Base-by-base conservation (phyloP, 2,888 invertebrate species). In the Philhelius pedissequus region DNA sequence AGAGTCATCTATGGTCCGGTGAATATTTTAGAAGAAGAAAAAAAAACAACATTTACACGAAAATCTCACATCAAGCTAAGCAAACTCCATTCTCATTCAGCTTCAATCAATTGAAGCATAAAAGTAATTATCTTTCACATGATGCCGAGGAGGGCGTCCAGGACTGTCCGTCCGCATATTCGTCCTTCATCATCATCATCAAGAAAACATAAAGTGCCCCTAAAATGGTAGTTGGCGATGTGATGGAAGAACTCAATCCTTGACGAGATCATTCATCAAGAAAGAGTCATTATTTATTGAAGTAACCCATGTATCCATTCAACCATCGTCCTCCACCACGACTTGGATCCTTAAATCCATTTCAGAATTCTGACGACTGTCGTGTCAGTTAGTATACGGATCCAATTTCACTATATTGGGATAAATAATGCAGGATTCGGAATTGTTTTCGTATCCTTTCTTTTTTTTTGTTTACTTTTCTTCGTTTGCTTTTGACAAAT, bases 51-150 rank as follows among this genome's bases (percentile, higher is more conserved):
- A 84, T 84, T 79, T 75, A 75, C 83, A 84, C 75, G 69, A 79
- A 52, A 79, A 38, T 58, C 18, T 18, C 18, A 18, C 80, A 54
- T 68, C 35, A 40, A 66, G 40, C 66, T 50, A 52, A 83, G 32
- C 70, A 79, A 80, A 80, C 71, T 71, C 76, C 32, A 79, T 58
- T 70, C 70, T 5, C 30, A 80, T 84, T 80, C 75, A 80, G 45
- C 75, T 80, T 68, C 80, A 84, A 84, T 80, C 84, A 75, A 84
- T 71, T 58, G 84, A 76, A 80, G 84, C 84, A 80, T 80, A 84
- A 84, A 80, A 84, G 84, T 84, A 84, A 84, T 84, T 84, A 84
- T 84, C 80, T 79, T 68, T 64, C 45, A 64, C 56, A 52, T 69
- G 48, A 69, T 56, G 20, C 20, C 68, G 54, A 62, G 27, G 54